These are phyloP conservation scores for Euura lappo DNA, from an alignment of 1,140 invertebrate species.

Conservation along the genomic window DNA sequence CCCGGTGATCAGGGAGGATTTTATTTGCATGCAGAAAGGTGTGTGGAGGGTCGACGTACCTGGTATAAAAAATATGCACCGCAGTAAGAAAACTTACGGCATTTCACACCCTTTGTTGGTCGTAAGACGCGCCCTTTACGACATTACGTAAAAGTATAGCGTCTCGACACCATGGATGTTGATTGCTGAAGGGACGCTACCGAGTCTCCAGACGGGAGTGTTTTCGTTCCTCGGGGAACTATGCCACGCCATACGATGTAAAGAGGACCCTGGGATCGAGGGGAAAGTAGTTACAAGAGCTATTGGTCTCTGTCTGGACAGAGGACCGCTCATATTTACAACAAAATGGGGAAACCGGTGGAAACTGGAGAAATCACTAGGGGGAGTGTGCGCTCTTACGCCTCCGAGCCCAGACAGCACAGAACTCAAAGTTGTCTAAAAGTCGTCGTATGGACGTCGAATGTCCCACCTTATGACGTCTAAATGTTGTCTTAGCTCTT, in stretches of 20 bases:
- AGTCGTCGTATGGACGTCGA: too few species aligned
- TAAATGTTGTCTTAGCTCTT: too few species aligned
- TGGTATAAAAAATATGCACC: not conserved
- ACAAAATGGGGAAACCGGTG: too few species aligned
- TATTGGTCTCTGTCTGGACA: conserved; percentile 51
- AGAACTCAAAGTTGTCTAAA: too few species aligned
- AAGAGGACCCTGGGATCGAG: conserved; percentile 7
- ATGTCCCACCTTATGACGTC: too few species aligned
- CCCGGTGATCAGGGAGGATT: too few species aligned
- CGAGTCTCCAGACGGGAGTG: conserved; percentile 27
- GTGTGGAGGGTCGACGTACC: not conserved
- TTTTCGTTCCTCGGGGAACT: conserved; percentile 19
- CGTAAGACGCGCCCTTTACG: conserved; percentile 51
- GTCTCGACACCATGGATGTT: conserved; percentile 47
- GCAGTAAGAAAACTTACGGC: not conserved
- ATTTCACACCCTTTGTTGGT: conserved; percentile 13
- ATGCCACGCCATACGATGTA: conserved; percentile 27
- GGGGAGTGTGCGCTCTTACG: too few species aligned
- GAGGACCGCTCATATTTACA: conserved; percentile 53
- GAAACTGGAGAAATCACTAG: not conserved
- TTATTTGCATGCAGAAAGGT: not conserved
- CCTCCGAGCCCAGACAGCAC: too few species aligned
- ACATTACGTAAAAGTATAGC: conserved; percentile 36
- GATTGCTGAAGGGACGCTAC: conserved; percentile 37
- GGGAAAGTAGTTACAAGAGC: conserved; percentile 47